phyloP scores from a whole-genome alignment of 2,888 invertebrate species.

The Oxystoma pomonae region DNA sequence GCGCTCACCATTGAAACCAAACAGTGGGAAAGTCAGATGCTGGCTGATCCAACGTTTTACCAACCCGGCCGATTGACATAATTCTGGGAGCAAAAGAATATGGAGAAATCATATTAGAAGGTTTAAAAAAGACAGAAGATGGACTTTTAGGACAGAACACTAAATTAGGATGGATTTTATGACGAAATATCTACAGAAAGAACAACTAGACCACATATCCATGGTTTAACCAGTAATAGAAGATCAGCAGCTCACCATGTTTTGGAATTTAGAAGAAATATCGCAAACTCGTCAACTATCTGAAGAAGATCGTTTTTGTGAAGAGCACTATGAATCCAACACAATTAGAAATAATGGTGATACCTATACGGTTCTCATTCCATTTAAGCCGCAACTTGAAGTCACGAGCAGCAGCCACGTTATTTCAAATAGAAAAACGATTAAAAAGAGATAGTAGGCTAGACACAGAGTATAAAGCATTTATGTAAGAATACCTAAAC shows the following conservation, averaged over 20 bases:
- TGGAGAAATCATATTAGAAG: too few species aligned
- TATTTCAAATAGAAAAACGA: constrained; percentile 17
- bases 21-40: too few species aligned
- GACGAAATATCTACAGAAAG: neutral
- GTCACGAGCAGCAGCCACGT: constrained; percentile 15
- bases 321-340: neutral
- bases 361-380: neutral
- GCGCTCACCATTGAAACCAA: too few species aligned
- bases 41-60: too few species aligned
- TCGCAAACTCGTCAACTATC: neutral
- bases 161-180: neutral
- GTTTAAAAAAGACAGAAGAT: too few species aligned
- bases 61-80: too few species aligned
- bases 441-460: constrained; percentile 2
- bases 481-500: constrained; percentile 21
- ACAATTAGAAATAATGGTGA: constrained; percentile 2
- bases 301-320: neutral
- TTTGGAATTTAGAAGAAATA: constrained; percentile 9
- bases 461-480: constrained; percentile 13
- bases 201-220: neutral
- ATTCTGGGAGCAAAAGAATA: too few species aligned
- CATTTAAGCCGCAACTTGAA: constrained; percentile 18
- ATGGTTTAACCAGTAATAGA: neutral
- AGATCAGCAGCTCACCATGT: constrained; percentile 9
- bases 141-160: neutral